Percentiles rank a stretch among this genome's conserved stretches.
These are phyloP conservation scores for Papio anubis DNA, from an alignment of 2,113 vertebrate species.

Conservation along the genomic window DNA sequence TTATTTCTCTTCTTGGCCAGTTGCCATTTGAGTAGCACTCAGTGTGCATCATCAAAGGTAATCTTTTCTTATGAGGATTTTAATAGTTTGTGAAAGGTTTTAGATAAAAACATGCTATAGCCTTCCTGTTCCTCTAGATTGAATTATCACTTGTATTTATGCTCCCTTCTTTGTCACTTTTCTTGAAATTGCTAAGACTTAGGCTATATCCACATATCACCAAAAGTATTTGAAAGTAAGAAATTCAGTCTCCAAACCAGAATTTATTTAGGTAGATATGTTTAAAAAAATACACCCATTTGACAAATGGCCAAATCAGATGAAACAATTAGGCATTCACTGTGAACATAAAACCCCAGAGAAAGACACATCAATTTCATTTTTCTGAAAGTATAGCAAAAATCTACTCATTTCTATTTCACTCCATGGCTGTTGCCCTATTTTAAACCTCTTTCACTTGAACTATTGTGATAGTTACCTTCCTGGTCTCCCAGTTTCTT, in stretches of 20 bases:
- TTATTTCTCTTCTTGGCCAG: conserved; percentile 14
- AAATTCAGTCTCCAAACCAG: conserved; percentile 19
- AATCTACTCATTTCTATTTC: not conserved
- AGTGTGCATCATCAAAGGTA: conserved; percentile 25
- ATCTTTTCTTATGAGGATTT: conserved; percentile 49
- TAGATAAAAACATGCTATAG: conserved; percentile 9
- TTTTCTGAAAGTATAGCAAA: not conserved
- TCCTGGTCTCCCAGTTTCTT: not conserved
- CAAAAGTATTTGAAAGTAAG: conserved; percentile 27
- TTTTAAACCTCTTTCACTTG: not conserved
- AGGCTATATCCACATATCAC: not conserved
- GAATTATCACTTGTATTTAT: conserved; percentile 38
- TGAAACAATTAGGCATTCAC: conserved; percentile 29
- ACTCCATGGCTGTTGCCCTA: not conserved
- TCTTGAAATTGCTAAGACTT: conserved; percentile 34
- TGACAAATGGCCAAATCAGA: conserved; percentile 42
- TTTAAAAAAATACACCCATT: conserved; percentile 42
- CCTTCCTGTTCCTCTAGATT: conserved; percentile 15
- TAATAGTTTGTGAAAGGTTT: conserved; percentile 59
- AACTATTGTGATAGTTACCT: not conserved
- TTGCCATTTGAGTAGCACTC: conserved; percentile 42
- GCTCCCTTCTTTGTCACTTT: not conserved
- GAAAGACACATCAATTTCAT: not conserved
- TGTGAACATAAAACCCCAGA: not conserved
- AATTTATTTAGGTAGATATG: conserved; percentile 26